These are phyloP conservation scores for Siderastrea siderea DNA, from an alignment of 92 coral and sea anemone genomes.

Conservation along the genomic window DNA sequence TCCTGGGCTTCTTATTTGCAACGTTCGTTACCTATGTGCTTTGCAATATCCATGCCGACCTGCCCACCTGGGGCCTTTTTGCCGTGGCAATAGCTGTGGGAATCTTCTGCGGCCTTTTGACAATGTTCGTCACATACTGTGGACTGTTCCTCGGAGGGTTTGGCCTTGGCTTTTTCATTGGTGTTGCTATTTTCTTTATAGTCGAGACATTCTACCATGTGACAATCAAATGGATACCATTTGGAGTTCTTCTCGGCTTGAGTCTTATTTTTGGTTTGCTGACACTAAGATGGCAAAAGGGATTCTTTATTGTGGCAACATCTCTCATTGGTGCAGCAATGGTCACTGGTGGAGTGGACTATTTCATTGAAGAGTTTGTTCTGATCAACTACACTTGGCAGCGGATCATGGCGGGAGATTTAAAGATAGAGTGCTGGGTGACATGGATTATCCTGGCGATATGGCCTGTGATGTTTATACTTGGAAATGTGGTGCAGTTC, in stretches of 20 bases:
- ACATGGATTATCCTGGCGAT: constrained; percentile 87
- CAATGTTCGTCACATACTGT: constrained; percentile 88
- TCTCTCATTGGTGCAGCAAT: constrained; percentile 91
- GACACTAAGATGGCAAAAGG: constrained; percentile 89
- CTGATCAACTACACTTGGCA: constrained; percentile 84
- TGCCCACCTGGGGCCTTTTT: constrained; percentile 85
- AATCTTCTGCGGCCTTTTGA: constrained; percentile 90
- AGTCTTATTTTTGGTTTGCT: constrained; percentile 80
- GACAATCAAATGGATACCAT: constrained; percentile 89
- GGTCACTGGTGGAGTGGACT: constrained; percentile 80
- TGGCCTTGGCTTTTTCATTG: constrained; percentile 91
- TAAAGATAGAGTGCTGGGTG: constrained; percentile 77
- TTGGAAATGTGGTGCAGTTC: constrained; percentile 88
- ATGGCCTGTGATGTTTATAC: constrained; percentile 87
- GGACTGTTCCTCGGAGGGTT: constrained; percentile 96
- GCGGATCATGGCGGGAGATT: constrained; percentile 80
- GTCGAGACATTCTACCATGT: constrained; percentile 78
- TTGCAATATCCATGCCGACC: constrained; percentile 81
- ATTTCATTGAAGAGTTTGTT: constrained; percentile 87
- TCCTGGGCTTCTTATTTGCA: constrained; percentile 89
- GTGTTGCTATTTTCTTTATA: constrained; percentile 76
- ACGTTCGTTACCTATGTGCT: constrained; percentile 90
- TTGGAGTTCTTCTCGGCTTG: constrained; percentile 88
- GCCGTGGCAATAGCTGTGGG: constrained; percentile 94
- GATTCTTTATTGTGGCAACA: constrained; percentile 82